Percentiles rank a stretch among this genome's conserved stretches.
phyloP scores from a whole-genome alignment of 2,888 invertebrate species.

The Abscondita cerata region DNA sequence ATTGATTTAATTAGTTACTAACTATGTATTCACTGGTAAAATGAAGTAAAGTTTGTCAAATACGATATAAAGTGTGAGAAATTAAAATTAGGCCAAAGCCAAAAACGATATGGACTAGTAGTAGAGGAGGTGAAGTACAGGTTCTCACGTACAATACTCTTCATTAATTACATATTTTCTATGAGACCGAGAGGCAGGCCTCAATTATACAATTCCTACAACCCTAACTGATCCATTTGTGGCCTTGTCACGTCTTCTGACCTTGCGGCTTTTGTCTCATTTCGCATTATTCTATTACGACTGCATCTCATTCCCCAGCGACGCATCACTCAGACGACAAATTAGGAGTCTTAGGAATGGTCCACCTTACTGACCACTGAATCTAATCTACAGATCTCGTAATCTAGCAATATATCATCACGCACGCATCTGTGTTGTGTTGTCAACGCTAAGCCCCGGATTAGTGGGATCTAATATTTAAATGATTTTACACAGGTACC shows the following conservation, averaged over 20 bases:
- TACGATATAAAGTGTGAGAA: too few relatives aligned
- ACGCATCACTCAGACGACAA: slow-evolving; percentile 45
- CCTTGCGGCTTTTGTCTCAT: slow-evolving; percentile 49
- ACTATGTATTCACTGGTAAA: too few relatives aligned
- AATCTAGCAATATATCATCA: slow-evolving; percentile 38
- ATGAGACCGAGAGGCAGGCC: slow-evolving; percentile 45
- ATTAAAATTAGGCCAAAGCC: background rate
- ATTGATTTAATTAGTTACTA: too few relatives aligned
- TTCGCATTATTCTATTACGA: slow-evolving; percentile 50
- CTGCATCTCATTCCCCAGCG: slow-evolving; percentile 44
- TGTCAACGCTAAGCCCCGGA: slow-evolving; percentile 26
- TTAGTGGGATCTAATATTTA: slow-evolving; percentile 13
- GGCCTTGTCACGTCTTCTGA: slow-evolving; percentile 41
- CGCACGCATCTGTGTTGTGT: slow-evolving; percentile 32
- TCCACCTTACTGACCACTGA: slow-evolving; percentile 31
- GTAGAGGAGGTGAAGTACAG: slow-evolving; percentile 30
- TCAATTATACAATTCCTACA: slow-evolving; percentile 52
- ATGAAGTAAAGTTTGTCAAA: too few relatives aligned
- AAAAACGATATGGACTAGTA: background rate
- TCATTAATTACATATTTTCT: slow-evolving; percentile 50
- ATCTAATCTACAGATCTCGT: slow-evolving; percentile 29
- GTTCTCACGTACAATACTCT: slow-evolving; percentile 47
- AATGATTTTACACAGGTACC: slow-evolving; percentile 7
- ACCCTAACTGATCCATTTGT: slow-evolving; percentile 46
- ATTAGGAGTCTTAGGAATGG: slow-evolving; percentile 39